These are phyloP conservation scores for Drosophila mimetica DNA, from an alignment of 2,888 invertebrate species.

Conservation along the genomic window DNA sequence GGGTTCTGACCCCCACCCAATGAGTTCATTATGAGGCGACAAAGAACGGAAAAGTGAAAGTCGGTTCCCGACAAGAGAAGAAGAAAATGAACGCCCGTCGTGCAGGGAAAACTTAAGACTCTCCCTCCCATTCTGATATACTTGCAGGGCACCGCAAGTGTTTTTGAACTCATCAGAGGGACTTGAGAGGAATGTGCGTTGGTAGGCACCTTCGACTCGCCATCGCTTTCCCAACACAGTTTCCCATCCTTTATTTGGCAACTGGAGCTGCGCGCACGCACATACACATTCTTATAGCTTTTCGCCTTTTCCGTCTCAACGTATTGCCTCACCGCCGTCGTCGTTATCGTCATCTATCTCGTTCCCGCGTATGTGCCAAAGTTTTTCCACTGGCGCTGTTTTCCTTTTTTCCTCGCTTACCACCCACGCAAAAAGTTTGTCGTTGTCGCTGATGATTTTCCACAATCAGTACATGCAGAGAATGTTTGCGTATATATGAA, in stretches of 20 bases:
- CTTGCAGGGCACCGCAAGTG: constrained; percentile 65
- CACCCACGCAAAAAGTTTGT: constrained; percentile 67
- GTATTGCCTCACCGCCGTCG: constrained; percentile 44
- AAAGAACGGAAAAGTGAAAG: constrained; percentile 67
- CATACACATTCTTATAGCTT: constrained; percentile 17
- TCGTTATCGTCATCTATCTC: constrained; percentile 64
- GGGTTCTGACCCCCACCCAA: neutral
- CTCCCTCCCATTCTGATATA: constrained; percentile 30
- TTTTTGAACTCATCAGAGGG: constrained; percentile 30
- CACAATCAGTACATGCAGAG: constrained; percentile 36
- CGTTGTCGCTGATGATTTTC: constrained; percentile 59
- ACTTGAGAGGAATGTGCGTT: neutral
- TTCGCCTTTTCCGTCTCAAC: constrained; percentile 7
- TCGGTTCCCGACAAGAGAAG: constrained; percentile 49
- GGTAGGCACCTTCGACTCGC: constrained; percentile 13
- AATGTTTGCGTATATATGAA: constrained; percentile 31
- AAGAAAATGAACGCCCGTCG: constrained; percentile 58
- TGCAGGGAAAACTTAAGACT: constrained; percentile 27
- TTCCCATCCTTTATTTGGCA: constrained; percentile 45
- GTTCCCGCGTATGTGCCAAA: constrained; percentile 68
- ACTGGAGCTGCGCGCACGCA: constrained; percentile 60
- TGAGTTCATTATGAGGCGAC: constrained; percentile 69
- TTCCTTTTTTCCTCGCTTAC: constrained; percentile 51
- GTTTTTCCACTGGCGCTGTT: constrained; percentile 69
- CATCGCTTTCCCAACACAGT: constrained; percentile 56